phyloP scores from a whole-genome alignment of 2,888 invertebrate genomes.

The Anthoptus insignis region DNA sequence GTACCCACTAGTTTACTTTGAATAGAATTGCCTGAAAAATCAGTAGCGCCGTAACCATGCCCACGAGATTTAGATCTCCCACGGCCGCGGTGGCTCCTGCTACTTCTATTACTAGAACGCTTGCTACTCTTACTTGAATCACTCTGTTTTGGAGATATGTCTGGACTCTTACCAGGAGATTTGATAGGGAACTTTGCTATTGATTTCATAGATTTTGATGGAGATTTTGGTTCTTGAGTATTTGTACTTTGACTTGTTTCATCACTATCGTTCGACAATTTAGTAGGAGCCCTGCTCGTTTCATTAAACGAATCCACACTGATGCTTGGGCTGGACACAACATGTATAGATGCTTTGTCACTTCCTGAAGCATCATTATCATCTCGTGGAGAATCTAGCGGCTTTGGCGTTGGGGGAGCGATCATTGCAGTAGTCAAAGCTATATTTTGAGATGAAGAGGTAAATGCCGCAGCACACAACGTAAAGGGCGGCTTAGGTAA shows the following conservation, averaged over 20 bases:
- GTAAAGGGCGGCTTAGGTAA: conserved; percentile 81
- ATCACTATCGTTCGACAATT: conserved; percentile 72
- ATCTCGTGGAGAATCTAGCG: conserved; percentile 75
- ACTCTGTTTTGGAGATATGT: conserved; percentile 89
- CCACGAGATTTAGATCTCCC: conserved; percentile 82
- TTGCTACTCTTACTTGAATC: conserved; percentile 76
- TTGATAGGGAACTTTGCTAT: conserved; percentile 89
- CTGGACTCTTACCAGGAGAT: conserved; percentile 90
- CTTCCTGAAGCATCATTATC: conserved; percentile 73
- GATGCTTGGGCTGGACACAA: conserved; percentile 72
- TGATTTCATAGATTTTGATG: conserved; percentile 82
- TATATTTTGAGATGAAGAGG: conserved; percentile 94
- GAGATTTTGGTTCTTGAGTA: conserved; percentile 69
- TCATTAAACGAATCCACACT: conserved; percentile 73
- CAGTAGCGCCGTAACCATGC: conserved; percentile 66
- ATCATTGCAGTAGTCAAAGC: conserved; percentile 94
- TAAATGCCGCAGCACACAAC: conserved; percentile 93
- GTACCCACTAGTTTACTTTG: conserved; percentile 95
- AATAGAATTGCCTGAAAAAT: conserved; percentile 89
- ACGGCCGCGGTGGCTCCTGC: conserved; percentile 79
- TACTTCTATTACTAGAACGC: conserved; percentile 71
- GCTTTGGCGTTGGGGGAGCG: conserved; percentile 88
- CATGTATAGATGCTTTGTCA: conserved; percentile 73
- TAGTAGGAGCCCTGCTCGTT: conserved; percentile 65
- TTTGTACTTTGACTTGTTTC: conserved; percentile 66